Percentiles rank a stretch among this genome's conserved stretches.
phyloP scores from a whole-genome alignment of 2,888 invertebrate species.

The Kryphioiulus occultus region DNA sequence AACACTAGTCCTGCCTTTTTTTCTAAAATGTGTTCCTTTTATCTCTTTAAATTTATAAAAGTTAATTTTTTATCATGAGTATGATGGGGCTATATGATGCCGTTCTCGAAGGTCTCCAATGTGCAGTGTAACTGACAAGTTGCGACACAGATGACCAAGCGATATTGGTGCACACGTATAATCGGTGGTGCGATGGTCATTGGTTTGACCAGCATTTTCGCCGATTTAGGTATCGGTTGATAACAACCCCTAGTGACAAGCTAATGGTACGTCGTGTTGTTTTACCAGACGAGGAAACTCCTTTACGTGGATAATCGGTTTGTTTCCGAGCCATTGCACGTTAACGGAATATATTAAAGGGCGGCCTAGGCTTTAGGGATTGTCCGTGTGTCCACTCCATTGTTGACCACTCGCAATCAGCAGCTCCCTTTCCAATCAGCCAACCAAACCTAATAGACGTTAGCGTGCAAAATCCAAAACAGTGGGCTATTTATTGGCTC shows the following conservation, averaged over 20 bases:
- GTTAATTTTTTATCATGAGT: too few relatives aligned
- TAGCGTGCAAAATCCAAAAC: background rate
- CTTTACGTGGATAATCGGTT: conserved; percentile 23
- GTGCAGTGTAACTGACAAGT: too few relatives aligned
- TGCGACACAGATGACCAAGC: too few relatives aligned
- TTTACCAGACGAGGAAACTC: conserved; percentile 2
- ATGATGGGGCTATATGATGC: too few relatives aligned
- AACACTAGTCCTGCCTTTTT: too few relatives aligned
- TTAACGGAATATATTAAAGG: background rate
- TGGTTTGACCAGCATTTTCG: conserved; percentile 23
- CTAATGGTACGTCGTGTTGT: conserved; percentile 5
- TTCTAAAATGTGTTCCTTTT: too few relatives aligned
- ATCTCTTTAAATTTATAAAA: too few relatives aligned
- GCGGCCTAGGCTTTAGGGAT: background rate
- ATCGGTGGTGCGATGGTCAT: too few relatives aligned
- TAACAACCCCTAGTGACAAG: conserved; percentile 15
- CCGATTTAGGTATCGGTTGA: conserved; percentile 15
- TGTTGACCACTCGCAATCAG: conserved; percentile 13
- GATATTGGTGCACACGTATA: too few relatives aligned
- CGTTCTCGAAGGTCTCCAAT: too few relatives aligned
- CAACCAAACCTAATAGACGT: conserved; percentile 13
- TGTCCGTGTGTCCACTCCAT: background rate
- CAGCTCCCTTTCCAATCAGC: background rate
- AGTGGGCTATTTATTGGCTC: background rate
- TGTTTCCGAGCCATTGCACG: conserved; percentile 23